Evolutionary conservation across 2,888 invertebrate species (phyloP).

Genomic region (Hirtodrosophila histrioides): DNA sequence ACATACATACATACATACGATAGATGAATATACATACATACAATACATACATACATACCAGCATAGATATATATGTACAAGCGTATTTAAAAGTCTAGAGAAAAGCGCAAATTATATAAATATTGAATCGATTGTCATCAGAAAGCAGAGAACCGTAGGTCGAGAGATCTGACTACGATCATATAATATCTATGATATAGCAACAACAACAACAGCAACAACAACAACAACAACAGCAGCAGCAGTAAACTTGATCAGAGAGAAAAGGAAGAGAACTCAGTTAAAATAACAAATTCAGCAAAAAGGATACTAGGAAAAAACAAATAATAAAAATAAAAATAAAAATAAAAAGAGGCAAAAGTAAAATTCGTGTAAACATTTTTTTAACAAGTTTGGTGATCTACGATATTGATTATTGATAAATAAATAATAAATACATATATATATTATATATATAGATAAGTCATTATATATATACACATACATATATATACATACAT

Average conservation of each 20-base stretch:
- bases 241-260: slow-evolving; percentile 39
- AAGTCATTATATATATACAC: slow-evolving; percentile 69
- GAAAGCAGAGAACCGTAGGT: slow-evolving; percentile 40
- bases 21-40: slow-evolving; percentile 23
- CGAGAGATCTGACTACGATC: slow-evolving; percentile 10
- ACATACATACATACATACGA: slow-evolving; percentile 28
- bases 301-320: slow-evolving; percentile 2
- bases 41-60: slow-evolving; percentile 18
- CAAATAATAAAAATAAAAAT: slow-evolving; percentile 21
- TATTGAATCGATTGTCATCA: slow-evolving; percentile 10
- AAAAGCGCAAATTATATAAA: slow-evolving; percentile 62
- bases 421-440: slow-evolving; percentile 60
- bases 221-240: slow-evolving; percentile 15
- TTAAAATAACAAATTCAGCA: slow-evolving; percentile 4
- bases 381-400: slow-evolving; percentile 82
- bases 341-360: slow-evolving; percentile 15
- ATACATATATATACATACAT: slow-evolving; percentile 33
- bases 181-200: slow-evolving; percentile 13
- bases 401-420: slow-evolving; percentile 81
- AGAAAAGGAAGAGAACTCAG: slow-evolving; percentile 8
- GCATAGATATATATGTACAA: slow-evolving; percentile 25
- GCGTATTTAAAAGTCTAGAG: slow-evolving; percentile 33
- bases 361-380: slow-evolving; percentile 75
- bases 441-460: slow-evolving; percentile 66
- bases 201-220: slow-evolving; percentile 7